Evolutionary conservation across 2,113 vertebrate species (phyloP), one percentile per base, ranked within the genome.

Genomic region (Phasianus colchicus): DNA sequence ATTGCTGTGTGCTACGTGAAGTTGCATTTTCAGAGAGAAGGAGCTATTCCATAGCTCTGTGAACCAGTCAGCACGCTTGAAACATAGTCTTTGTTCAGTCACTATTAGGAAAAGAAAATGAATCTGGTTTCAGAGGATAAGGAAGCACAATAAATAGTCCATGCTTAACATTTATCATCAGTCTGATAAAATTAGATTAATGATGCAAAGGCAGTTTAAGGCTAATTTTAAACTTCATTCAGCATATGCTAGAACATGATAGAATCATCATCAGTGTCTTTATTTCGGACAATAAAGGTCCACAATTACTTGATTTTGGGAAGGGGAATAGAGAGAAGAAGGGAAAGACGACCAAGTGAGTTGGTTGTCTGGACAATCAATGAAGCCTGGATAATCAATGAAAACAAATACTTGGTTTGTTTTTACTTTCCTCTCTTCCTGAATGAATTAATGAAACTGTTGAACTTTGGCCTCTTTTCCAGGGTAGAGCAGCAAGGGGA

Each of bases 401-500:
- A 95, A 96, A 97, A 91, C 83, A 96, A 95, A 92, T 86, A 90
- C 69, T 86, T 60, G n/a, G 85, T 95, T 97, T 96, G 95, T 81
- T 97, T 96, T 97, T 93, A 94, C 92, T 96, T 97, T 97, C 92
- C 63, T 94, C 92, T 92, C 90, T 97, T 97, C 91, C 96, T 96
- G 95, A 97, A 96, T 73, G 94, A 97, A 96, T 97, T 97, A 97
- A 96, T 88, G 83, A 96, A 96, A 93, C 90, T 91, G 91, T 71
- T 97, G 96, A 97, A 95, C 96, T 97, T 93, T 96, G 92, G 88
- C 97, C 95, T 92, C 88, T 96, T 96, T 94, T 96, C 89, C 89
- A 93, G 92, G 82, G 83, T 92, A 70, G 14, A 96, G 88, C 93
- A 86, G 90, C 92, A 93, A 89, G 40, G 70, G 65, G 78, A 76